Evolutionary conservation across 2,113 vertebrate genomes (phyloP).

Genomic region (Caretta caretta): DNA sequence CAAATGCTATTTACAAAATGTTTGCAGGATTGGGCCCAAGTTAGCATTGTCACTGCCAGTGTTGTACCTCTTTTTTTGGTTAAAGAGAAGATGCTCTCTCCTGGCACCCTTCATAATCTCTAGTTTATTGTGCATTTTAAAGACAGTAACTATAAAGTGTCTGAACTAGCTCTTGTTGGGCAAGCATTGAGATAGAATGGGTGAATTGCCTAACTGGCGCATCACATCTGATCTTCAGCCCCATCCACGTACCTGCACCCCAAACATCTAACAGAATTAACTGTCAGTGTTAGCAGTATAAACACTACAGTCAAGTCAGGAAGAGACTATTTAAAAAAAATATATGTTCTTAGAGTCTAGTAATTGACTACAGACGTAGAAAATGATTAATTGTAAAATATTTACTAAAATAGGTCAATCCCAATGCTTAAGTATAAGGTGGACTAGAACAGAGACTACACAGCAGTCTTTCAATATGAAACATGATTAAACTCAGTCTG

Average conservation of each 20-base stretch:
- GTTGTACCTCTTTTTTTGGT: neutral
- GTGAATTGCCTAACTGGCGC: fast-evolving
- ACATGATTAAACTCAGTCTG: neutral
- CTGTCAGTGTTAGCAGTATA: fast-evolving
- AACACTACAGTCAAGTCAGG: neutral
- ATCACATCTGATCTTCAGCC: fast-evolving
- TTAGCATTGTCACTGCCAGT: neutral
- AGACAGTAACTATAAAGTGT: neutral
- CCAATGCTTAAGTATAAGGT: fast-evolving
- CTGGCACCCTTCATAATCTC: neutral
- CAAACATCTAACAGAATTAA: fast-evolving
- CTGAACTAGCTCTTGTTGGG: no score
- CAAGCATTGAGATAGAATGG: fast-evolving
- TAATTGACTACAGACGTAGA: neutral
- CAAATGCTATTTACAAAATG: neutral
- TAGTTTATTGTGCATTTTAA: neutral
- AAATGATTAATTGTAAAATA: neutral
- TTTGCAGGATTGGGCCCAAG: neutral
- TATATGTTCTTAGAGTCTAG: fast-evolving
- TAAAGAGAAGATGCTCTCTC: neutral
- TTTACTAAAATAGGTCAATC: neutral
- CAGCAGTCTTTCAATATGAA: neutral
- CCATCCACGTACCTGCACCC: neutral
- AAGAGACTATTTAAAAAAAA: neutral
- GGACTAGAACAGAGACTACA: neutral